Evolutionary conservation across 2,888 invertebrate genomes (phyloP).

Genomic region (Pheosia gnoma): DNA sequence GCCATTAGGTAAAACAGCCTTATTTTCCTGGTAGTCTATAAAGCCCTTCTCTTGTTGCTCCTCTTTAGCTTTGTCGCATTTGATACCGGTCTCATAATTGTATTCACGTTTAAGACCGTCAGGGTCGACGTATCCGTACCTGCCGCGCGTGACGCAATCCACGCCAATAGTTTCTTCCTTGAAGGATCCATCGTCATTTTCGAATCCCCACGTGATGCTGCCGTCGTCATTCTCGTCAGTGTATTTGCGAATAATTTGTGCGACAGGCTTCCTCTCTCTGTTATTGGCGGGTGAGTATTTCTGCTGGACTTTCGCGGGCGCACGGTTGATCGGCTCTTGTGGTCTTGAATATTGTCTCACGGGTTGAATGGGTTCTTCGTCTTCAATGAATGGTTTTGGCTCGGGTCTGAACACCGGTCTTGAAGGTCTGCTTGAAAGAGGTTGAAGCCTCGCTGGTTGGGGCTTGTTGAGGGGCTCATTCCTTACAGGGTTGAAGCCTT

Average conservation of each 20-base stretch:
- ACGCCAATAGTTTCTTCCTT: conserved; percentile 93
- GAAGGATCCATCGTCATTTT: conserved; percentile 94
- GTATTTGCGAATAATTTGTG: conserved; percentile 88
- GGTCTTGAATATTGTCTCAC: conserved; percentile 77
- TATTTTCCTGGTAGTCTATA: conserved; percentile 89
- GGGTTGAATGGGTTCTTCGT: conserved; percentile 73
- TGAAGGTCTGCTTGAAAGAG: conserved; percentile 77
- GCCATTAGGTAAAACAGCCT: conserved; percentile 88
- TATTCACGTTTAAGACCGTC: conserved; percentile 93
- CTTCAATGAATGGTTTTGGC: conserved; percentile 74
- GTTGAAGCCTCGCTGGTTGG: conserved; percentile 75
- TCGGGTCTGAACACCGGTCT: conserved; percentile 81
- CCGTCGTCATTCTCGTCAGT: conserved; percentile 92
- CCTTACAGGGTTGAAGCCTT: conserved; percentile 69
- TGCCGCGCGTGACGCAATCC: conserved; percentile 90
- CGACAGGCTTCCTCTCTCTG: conserved; percentile 87
- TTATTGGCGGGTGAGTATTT: conserved; percentile 68
- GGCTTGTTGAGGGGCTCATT: conserved; percentile 67
- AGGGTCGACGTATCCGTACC: conserved; percentile 93
- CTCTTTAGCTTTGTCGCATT: conserved; percentile 85
- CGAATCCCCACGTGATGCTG: conserved; percentile 94
- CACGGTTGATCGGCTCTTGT: conserved; percentile 67
- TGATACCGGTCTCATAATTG: conserved; percentile 91
- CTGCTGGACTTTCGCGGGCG: conserved; percentile 70
- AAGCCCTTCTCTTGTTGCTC: conserved; percentile 85